Base-by-base conservation (phyloP, 2,113 vertebrate species). In the Orientallactaga bullata region DNA sequence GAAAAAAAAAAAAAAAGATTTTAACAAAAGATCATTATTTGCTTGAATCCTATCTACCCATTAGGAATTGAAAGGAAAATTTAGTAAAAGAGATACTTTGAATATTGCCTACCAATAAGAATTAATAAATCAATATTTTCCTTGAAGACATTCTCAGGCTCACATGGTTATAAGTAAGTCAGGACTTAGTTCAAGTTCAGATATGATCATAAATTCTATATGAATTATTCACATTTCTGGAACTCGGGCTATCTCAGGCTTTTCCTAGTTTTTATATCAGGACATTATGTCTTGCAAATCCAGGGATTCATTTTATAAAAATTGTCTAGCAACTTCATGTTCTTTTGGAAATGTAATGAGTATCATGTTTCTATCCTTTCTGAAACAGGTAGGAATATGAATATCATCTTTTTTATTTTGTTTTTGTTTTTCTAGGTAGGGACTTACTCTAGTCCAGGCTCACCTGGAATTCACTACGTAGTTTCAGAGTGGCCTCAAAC, bases 71-170 rank as follows among this genome's bases (percentile, higher is more conserved):
- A 93, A 95, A 88, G 73, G 9, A 51, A 66, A 89, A 51, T 18
- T n/a, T 37, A 73, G 7, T 12, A 65, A 82, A 79, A 85, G 20
- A 68, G 55, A 28, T 71, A 63, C 7, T 72, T 74, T 79, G 63
- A 12, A 60, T 71, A 51, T 89, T 3, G 55, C 79, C 51, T 84
- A 20, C 10, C 26, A 72, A 90, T 77, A 85, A 9, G 66, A 80
- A 83, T 88, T 87, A 82, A 94, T 77, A 66, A 94, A 6, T n/a
- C n/a, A n/a, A n/a, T 83, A 77, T 65, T 88, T 94, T 80, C 32
- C 95, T 79, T 89, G 39, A 18, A 90, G 26, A 47, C 0, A 1
- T 28, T 94, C 86, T 69, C 81, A 81, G 55, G 61, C 58, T 58
- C 68, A 42, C 17, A 18, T 2, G 65, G 77, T 87, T 85, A 71